phyloP scores from a whole-genome alignment of 2,797 vertebrate genomes.

The Sebastes nivosus region DNA sequence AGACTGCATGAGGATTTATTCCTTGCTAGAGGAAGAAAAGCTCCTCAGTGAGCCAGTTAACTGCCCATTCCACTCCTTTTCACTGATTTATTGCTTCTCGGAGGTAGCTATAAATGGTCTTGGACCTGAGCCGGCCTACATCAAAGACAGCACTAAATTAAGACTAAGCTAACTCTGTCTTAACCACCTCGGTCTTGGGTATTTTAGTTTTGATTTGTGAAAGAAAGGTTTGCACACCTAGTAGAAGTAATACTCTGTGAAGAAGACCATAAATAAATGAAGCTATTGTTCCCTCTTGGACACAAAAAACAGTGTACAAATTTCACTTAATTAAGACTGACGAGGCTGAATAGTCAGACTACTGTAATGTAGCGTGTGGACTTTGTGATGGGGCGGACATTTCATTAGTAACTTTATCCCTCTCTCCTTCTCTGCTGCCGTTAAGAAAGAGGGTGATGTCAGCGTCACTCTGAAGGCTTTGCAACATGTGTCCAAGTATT shows the following conservation, averaged over 20 bases:
- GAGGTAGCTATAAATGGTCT: conserved; percentile 41
- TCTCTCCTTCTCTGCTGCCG: not conserved
- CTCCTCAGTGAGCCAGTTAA: conserved; percentile 54
- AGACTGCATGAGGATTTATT: conserved; percentile 53
- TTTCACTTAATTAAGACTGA: not conserved
- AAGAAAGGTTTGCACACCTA: not conserved
- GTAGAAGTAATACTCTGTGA: not conserved
- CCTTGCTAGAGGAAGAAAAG: conserved; percentile 13
- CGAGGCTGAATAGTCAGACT: not conserved
- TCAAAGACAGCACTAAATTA: conserved; percentile 41
- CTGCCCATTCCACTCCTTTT: conserved; percentile 37
- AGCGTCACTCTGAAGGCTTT: not conserved
- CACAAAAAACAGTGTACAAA: not conserved
- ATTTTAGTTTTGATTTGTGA: conserved; percentile 4
- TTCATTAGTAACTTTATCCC: not conserved
- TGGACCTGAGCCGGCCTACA: conserved; percentile 31
- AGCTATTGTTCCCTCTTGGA: not conserved
- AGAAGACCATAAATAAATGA: not conserved
- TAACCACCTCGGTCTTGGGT: not conserved
- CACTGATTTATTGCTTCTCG: conserved; percentile 53
- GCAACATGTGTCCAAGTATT: not conserved
- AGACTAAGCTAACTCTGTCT: conserved; percentile 11
- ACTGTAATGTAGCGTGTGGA: not conserved
- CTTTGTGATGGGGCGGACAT: not conserved
- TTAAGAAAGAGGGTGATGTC: not conserved